These are phyloP conservation scores for Augiades crinisus DNA, from an alignment of 2,888 invertebrate genomes.

Conservation along the genomic window DNA sequence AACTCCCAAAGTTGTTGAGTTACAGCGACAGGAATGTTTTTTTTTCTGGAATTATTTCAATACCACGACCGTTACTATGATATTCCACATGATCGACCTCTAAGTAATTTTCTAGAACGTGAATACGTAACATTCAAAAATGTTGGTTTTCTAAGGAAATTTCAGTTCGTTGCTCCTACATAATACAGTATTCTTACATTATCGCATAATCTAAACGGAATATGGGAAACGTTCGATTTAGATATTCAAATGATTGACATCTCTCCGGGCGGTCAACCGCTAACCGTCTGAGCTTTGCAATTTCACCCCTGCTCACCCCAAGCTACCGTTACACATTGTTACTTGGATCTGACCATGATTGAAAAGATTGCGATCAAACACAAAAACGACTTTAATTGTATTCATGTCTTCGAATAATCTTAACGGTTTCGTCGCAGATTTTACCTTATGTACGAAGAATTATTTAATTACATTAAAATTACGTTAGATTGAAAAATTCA, in stretches of 20 bases:
- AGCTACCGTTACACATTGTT: constrained; percentile 58
- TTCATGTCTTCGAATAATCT: background rate
- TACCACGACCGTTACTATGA: constrained; percentile 60
- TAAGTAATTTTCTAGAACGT: constrained; percentile 43
- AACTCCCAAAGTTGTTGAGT: too few species aligned
- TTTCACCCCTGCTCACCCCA: constrained; percentile 46
- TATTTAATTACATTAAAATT: too few species aligned
- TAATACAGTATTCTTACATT: constrained; percentile 50
- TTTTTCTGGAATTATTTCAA: constrained; percentile 37
- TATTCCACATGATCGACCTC: constrained; percentile 57
- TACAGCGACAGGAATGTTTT: too few species aligned
- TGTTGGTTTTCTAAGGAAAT: constrained; percentile 57
- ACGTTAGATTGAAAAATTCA: too few species aligned
- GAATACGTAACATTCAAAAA: constrained; percentile 42
- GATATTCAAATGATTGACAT: constrained; percentile 80
- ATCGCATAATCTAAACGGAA: constrained; percentile 70
- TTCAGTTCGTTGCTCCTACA: constrained; percentile 67
- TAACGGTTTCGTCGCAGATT: background rate
- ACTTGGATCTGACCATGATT: constrained; percentile 62
- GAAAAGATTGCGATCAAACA: constrained; percentile 65
- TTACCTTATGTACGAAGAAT: too few species aligned
- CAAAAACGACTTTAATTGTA: constrained; percentile 47
- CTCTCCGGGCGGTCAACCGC: constrained; percentile 73
- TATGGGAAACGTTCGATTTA: constrained; percentile 65
- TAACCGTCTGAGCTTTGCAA: constrained; percentile 39